These are phyloP conservation scores for Solea senegalensis DNA, from an alignment of 2,113 vertebrate species.

Conservation along the genomic window DNA sequence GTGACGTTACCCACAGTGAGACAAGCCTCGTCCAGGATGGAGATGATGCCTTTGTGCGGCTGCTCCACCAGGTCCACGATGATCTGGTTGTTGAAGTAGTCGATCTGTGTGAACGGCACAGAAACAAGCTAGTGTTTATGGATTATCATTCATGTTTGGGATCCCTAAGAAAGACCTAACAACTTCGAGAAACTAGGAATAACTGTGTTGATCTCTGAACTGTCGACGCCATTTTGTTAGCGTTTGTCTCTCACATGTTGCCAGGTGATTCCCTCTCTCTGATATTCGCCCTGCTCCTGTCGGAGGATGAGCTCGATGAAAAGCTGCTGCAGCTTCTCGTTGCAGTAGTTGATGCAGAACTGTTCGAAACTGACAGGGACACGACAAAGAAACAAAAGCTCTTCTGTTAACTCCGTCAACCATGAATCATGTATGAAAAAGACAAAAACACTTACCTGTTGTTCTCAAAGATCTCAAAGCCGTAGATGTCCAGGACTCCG, in stretches of 20 bases:
- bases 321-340: conserved; percentile 93
- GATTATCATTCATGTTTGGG: no score
- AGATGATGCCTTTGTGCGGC: conserved; percentile 88
- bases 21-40: conserved; percentile 92
- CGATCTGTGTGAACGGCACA: conserved; percentile 77
- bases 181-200: no score
- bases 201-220: no score
- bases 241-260: conserved; percentile 81
- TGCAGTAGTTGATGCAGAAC: conserved; percentile 94
- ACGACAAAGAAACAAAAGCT: neutral
- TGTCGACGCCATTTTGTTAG: neutral
- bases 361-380: conserved; percentile 87
- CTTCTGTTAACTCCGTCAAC: conserved; percentile 4
- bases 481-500: conserved; percentile 93
- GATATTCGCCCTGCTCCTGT: conserved; percentile 91
- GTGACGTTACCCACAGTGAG: conserved; percentile 87
- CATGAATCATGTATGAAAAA: neutral
- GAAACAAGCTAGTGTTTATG: neutral
- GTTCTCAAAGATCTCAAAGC: conserved; percentile 94
- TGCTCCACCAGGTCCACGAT: conserved; percentile 94
- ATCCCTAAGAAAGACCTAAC: no score
- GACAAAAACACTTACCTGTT: conserved; percentile 84
- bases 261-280: conserved; percentile 91
- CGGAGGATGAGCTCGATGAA: conserved; percentile 92
- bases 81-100: conserved; percentile 94